phyloP scores from a whole-genome alignment of 2,113 vertebrate species.

The Abramis brama region DNA sequence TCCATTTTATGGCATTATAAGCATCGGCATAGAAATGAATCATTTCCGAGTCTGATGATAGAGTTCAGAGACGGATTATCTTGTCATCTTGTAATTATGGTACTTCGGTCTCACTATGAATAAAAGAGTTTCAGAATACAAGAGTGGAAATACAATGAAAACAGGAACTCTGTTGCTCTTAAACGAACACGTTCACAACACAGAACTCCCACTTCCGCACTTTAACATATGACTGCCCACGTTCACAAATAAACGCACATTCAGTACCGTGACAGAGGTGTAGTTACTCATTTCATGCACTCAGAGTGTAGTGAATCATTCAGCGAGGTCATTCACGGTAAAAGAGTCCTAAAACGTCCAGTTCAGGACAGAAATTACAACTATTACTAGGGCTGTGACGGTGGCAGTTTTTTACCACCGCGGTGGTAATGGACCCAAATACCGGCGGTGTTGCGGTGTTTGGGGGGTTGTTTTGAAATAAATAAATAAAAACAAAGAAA shows the following conservation, averaged over 20 bases:
- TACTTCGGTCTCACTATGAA: not conserved
- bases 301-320: not conserved
- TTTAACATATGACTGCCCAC: not conserved
- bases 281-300: not conserved
- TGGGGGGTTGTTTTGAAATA: too few species aligned
- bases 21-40: not conserved
- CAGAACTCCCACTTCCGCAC: not conserved
- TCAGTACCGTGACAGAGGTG: not conserved
- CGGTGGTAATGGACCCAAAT: too few species aligned
- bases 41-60: not conserved
- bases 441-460: too few species aligned
- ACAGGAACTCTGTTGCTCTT: too few species aligned
- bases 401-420: too few species aligned
- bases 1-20: not conserved
- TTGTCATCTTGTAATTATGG: conserved; percentile 9
- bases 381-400: too few species aligned
- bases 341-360: not conserved
- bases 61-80: not conserved
- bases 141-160: not conserved
- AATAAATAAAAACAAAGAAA: too few species aligned
- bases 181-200: not conserved
- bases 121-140: not conserved
- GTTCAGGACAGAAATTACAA: not conserved
- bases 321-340: not conserved
- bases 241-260: not conserved